A percentile compares a stretch with the other conserved stretches of the same genome.
Conservation (phyloP, 2,888 invertebrate species). For the Caenorhabditis imperialis region DNA sequence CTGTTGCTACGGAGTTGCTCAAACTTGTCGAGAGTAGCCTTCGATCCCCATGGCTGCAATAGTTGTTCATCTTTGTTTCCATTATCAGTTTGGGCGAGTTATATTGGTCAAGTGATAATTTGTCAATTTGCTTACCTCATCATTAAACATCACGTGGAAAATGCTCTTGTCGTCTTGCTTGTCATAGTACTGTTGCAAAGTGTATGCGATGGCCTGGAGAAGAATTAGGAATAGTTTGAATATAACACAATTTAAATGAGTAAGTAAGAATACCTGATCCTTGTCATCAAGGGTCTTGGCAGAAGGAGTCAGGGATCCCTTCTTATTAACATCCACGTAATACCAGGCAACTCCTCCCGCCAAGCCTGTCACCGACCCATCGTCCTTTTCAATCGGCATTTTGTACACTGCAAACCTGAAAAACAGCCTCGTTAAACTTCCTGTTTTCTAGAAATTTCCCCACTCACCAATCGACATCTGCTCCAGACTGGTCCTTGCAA, state of each 20-base stretch:
- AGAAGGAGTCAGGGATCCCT: slow-evolving; percentile 62
- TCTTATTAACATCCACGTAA: slow-evolving; percentile 69
- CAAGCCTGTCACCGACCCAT: slow-evolving; percentile 63
- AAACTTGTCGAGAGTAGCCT: slow-evolving; percentile 11
- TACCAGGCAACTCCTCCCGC: slow-evolving; percentile 67
- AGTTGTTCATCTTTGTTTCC: not conserved
- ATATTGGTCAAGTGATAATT: slow-evolving; percentile 17
- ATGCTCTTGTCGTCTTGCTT: slow-evolving; percentile 59
- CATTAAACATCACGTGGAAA: slow-evolving; percentile 85
- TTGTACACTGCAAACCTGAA: slow-evolving; percentile 71
- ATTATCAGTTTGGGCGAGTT: slow-evolving; percentile 1
- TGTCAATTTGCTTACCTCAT: slow-evolving; percentile 81
- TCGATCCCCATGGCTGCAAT: slow-evolving; percentile 53
- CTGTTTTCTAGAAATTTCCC: not conserved
- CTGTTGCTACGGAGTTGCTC: slow-evolving; percentile 46
- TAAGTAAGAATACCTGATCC: too few relatives aligned
- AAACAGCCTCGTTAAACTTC: too few relatives aligned
- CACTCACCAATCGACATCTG: slow-evolving; percentile 70
- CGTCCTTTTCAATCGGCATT: slow-evolving; percentile 67
- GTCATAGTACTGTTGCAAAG: slow-evolving; percentile 70
- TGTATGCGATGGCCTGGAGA: slow-evolving; percentile 70
- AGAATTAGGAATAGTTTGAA: too few relatives aligned
- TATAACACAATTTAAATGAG: too few relatives aligned
- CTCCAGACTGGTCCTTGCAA: slow-evolving; percentile 70
- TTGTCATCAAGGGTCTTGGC: slow-evolving; percentile 59